Percentiles rank a stretch among this genome's conserved stretches.
phyloP scores from a whole-genome alignment of 2,113 vertebrate genomes.

The Eulemur macaco region DNA sequence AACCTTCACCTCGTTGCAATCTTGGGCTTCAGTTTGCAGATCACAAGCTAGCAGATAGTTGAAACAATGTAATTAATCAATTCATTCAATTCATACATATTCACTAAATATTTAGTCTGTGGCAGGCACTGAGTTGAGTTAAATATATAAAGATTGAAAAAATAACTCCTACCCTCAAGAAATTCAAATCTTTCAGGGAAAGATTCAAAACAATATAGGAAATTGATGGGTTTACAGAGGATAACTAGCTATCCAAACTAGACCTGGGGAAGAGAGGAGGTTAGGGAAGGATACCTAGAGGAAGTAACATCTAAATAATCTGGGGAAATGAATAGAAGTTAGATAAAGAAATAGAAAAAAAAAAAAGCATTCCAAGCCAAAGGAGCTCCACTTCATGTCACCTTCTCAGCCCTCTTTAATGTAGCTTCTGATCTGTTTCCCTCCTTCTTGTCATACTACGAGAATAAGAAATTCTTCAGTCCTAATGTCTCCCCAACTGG shows the following conservation, averaged over 20 bases:
- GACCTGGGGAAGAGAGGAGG: background rate
- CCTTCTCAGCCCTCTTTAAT: background rate
- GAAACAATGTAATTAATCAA: background rate
- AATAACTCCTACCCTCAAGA: background rate
- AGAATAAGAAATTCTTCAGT: background rate
- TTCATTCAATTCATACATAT: background rate
- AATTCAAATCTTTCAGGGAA: background rate
- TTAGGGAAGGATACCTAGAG: background rate
- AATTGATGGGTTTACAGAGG: background rate
- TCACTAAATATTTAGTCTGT: background rate
- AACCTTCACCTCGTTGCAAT: background rate
- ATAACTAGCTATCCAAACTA: background rate
- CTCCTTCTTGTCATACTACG: background rate
- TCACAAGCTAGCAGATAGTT: background rate
- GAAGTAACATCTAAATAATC: background rate
- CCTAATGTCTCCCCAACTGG: background rate
- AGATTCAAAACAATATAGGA: background rate
- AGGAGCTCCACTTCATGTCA: fast-evolving
- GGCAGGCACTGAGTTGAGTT: background rate
- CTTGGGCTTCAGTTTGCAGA: background rate
- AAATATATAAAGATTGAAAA: background rate
- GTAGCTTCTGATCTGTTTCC: background rate
- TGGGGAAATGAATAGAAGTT: background rate
- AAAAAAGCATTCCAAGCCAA: background rate
- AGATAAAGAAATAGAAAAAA: background rate